phyloP scores from a whole-genome alignment of 2,797 vertebrate species.

The Sarcoramphus papa region DNA sequence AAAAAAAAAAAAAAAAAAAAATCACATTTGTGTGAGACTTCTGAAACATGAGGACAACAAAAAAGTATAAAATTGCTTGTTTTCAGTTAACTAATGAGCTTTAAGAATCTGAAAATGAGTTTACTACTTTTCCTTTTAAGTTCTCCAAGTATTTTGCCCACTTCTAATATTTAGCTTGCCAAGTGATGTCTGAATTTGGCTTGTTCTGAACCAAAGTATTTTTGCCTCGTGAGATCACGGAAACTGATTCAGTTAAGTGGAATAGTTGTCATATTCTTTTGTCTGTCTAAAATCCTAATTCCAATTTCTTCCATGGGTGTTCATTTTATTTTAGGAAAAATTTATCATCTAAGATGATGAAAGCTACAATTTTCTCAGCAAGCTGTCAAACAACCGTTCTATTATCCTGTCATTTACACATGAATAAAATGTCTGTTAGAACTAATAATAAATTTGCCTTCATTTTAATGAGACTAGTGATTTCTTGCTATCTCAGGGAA shows the following conservation, averaged over 20 bases:
- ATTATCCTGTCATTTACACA: slow-evolving; percentile 59
- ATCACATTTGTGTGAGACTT: neutral
- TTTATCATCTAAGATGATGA: slow-evolving; percentile 50
- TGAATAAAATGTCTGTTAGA: slow-evolving; percentile 58
- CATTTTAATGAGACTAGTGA: neutral
- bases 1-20: neutral
- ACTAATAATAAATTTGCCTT: slow-evolving; percentile 57
- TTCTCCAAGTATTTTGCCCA: neutral
- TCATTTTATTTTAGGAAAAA: slow-evolving; percentile 64
- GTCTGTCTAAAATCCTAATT: slow-evolving; percentile 3
- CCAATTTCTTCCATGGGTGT: neutral
- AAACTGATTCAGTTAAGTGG: neutral
- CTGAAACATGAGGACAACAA: neutral
- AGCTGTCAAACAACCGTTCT: slow-evolving; percentile 60
- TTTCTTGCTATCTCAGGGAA: slow-evolving; percentile 12
- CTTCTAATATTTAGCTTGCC: neutral
- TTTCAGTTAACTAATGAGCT: neutral
- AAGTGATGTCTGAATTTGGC: neutral
- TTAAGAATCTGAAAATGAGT: neutral
- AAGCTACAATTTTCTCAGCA: slow-evolving; percentile 61
- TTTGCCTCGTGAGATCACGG: slow-evolving; percentile 4
- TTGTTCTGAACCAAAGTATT: slow-evolving; percentile 18
- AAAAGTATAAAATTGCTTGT: neutral
- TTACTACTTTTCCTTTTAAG: neutral
- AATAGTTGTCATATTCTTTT: slow-evolving; percentile 24